A percentile compares a stretch with the other conserved stretches of the same genome.
phyloP scores from a whole-genome alignment of 1,140 invertebrate species.

The Lepidotrigona ventralis region DNA sequence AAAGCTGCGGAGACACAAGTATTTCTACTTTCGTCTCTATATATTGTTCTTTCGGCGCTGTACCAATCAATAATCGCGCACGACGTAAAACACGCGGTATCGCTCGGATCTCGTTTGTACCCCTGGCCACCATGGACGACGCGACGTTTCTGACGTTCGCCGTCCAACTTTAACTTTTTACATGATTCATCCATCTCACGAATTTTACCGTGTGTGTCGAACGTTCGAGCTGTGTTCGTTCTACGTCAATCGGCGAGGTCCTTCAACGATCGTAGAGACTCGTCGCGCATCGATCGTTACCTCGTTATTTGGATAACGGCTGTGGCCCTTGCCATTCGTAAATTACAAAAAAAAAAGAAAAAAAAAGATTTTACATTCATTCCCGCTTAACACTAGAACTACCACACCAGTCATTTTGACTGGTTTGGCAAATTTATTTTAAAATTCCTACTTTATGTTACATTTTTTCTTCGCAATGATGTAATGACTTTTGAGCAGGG shows the following conservation, averaged over 20 bases:
- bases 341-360: neutral
- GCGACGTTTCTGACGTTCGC: neutral
- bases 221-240: slow-evolving; percentile 25
- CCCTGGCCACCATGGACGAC: neutral
- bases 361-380: neutral
- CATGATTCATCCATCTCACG: slow-evolving; percentile 16
- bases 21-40: slow-evolving; percentile 38
- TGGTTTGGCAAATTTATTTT: no score
- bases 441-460: no score
- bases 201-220: slow-evolving; percentile 16
- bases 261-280: neutral
- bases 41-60: slow-evolving; percentile 56
- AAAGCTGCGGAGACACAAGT: slow-evolving; percentile 22
- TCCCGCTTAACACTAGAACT: no score
- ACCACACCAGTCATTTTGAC: no score
- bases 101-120: slow-evolving; percentile 19
- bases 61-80: slow-evolving; percentile 56
- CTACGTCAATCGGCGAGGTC: slow-evolving; percentile 8
- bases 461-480: no score
- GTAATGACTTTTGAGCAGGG: no score
- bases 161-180: neutral
- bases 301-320: neutral
- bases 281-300: neutral
- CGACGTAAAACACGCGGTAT: slow-evolving; percentile 52
- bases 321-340: no score